These are phyloP conservation scores for Sporophila hypoxantha DNA, from an alignment of 2,113 vertebrate genomes.

Conservation along the genomic window DNA sequence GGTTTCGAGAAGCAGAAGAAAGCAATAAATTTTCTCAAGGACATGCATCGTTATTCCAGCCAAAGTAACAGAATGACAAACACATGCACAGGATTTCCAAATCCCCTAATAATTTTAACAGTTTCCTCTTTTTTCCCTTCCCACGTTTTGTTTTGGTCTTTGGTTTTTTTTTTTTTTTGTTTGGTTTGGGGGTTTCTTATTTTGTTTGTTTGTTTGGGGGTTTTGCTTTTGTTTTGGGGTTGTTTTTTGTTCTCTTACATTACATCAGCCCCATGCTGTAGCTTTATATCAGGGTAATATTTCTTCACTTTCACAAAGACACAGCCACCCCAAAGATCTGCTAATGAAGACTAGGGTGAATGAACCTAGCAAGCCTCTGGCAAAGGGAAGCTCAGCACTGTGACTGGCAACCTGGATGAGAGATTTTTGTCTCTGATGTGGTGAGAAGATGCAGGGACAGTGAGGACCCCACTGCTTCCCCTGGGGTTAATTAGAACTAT, in stretches of 20 bases:
- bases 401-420: background rate
- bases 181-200: background rate
- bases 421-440: background rate
- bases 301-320: background rate
- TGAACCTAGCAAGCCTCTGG: background rate
- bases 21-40: background rate
- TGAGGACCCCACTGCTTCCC: background rate
- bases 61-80: background rate
- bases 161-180: background rate
- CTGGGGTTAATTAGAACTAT: rapidly evolving
- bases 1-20: background rate
- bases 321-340: background rate
- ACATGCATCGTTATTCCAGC: background rate
- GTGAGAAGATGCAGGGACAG: background rate
- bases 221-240: background rate
- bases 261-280: background rate
- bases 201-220: background rate
- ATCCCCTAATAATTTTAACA: background rate
- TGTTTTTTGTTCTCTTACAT: background rate
- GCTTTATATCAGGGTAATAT: background rate
- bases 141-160: background rate
- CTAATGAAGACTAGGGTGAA: background rate
- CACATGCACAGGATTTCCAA: constrained; percentile 2
- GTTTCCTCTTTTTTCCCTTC: background rate
- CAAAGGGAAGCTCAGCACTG: background rate